Conservation (phyloP, 2,113 vertebrate species). For the Empidonax alnorum region DNA sequence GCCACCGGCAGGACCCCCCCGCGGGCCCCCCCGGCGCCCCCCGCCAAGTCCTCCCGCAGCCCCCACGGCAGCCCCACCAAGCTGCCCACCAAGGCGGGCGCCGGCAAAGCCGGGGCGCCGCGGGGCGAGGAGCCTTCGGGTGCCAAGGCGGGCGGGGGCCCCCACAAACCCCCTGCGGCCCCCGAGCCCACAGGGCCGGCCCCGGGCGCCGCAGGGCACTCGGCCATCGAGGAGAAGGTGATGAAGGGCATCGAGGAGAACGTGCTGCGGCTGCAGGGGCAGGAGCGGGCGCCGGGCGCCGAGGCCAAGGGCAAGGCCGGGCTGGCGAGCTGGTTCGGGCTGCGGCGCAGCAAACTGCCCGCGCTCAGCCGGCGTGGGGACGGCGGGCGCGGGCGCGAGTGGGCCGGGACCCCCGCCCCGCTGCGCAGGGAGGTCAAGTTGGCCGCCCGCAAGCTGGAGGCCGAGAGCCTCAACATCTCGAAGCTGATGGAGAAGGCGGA, state of each 20-base stretch:
- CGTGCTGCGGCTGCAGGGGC: constrained; percentile 88
- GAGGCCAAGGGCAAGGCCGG: constrained; percentile 92
- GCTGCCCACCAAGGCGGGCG: constrained; percentile 82
- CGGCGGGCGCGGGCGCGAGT: constrained; percentile 65
- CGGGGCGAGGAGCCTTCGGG: constrained; percentile 17
- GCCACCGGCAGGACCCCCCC: constrained; percentile 78
- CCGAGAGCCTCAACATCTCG: constrained; percentile 93
- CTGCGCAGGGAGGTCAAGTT: constrained; percentile 78
- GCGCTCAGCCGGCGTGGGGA: constrained; percentile 89
- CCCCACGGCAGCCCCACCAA: constrained; percentile 89
- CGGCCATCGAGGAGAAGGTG: constrained; percentile 95
- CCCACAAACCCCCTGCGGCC: not conserved
- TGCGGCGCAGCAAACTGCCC: constrained; percentile 92
- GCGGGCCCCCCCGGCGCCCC: constrained; percentile 77
- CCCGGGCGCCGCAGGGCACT: constrained; percentile 60
- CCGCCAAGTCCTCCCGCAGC: constrained; percentile 77
- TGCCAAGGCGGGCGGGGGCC: constrained; percentile 58
- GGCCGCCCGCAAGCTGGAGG: constrained; percentile 81
- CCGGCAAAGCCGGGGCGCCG: constrained; percentile 41
- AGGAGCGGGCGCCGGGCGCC: constrained; percentile 74
- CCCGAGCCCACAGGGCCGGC: not conserved
- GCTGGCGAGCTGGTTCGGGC: constrained; percentile 93
- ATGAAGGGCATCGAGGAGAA: constrained; percentile 98
- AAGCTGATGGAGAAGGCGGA: constrained; percentile 96
- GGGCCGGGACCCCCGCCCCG: constrained; percentile 77